These are phyloP conservation scores for Ochotona curzoniae DNA, from an alignment of 2,113 vertebrate genomes.

Conservation along the genomic window DNA sequence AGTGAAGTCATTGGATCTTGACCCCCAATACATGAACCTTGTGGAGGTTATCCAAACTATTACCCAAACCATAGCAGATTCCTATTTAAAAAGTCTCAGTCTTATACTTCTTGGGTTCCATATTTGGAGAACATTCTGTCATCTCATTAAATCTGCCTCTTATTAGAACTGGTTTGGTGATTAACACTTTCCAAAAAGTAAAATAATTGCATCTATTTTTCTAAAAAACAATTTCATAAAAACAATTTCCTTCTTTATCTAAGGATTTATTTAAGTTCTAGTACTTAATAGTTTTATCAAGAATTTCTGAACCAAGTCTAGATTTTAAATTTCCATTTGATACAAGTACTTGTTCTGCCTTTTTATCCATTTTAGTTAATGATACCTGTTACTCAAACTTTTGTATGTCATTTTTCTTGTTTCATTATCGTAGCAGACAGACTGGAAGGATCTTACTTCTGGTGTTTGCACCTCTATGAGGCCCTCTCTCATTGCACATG, in stretches of 20 bases:
- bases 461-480: rapidly evolving
- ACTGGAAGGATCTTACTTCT: not conserved
- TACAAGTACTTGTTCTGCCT: not conserved
- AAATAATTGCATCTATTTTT: not conserved
- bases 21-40: too few species aligned
- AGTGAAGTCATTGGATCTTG: too few species aligned
- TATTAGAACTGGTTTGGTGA: not conserved
- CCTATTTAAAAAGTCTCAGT: not conserved
- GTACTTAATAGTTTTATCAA: not conserved
- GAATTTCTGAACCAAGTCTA: not conserved
- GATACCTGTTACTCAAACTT: not conserved
- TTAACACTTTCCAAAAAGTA: not conserved
- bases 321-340: not conserved
- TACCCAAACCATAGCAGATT: not conserved
- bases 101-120: not conserved
- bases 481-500: not conserved
- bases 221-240: not conserved
- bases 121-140: not conserved
- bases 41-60: too few species aligned
- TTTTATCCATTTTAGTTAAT: not conserved
- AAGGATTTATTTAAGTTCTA: not conserved
- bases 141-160: not conserved
- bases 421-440: not conserved
- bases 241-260: not conserved
- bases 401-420: not conserved